Percentiles rank a stretch among this genome's conserved stretches.
phyloP scores from a whole-genome alignment of 2,797 vertebrate genomes.

The Coracias cyanogaster region DNA sequence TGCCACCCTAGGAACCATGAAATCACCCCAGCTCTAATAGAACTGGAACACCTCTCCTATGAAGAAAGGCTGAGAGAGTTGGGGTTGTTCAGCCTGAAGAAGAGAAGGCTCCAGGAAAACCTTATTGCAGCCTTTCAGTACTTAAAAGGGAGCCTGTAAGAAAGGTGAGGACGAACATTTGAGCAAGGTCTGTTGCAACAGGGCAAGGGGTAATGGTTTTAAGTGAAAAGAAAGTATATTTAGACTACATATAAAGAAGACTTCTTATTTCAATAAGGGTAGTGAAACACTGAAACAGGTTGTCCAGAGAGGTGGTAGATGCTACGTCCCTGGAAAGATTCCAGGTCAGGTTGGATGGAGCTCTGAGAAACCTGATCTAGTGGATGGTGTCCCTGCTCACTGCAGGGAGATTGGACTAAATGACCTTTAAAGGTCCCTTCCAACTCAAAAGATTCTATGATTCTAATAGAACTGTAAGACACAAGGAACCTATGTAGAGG shows the following conservation, averaged over 20 bases:
- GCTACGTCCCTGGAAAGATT: neutral
- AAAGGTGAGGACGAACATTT: neutral
- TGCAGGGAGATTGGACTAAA: neutral
- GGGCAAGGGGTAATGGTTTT: neutral
- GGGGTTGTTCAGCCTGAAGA: neutral
- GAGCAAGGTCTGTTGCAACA: neutral
- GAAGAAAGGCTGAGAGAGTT: neutral
- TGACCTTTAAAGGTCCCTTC: neutral
- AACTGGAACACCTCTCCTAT: neutral
- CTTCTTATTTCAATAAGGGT: neutral
- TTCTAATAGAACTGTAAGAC: neutral
- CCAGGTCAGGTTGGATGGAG: neutral
- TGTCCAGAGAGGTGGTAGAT: neutral
- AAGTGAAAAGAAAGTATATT: neutral
- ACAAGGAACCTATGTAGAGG: neutral
- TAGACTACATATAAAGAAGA: neutral
- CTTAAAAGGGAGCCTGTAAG: neutral
- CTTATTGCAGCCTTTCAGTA: neutral
- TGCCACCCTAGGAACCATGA: neutral
- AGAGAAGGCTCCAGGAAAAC: neutral
- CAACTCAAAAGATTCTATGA: neutral
- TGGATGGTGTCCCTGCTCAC: neutral
- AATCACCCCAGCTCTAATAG: neutral
- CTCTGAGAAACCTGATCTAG: neutral
- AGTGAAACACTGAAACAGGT: neutral